Conservation (phyloP, 2,888 invertebrate species). For the Erynnis tages region DNA sequence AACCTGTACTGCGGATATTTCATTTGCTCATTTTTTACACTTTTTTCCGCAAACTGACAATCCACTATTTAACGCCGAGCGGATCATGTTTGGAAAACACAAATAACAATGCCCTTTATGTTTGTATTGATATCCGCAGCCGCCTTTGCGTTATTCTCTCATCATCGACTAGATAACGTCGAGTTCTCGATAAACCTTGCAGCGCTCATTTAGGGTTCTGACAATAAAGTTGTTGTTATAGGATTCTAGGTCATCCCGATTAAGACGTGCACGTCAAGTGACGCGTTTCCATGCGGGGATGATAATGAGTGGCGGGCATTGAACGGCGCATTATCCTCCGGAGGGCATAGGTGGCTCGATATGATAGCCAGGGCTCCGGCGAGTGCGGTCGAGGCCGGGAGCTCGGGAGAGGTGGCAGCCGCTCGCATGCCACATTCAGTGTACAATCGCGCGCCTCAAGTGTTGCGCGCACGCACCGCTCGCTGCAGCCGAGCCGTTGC, state of each 20-base stretch:
- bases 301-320: constrained; percentile 62
- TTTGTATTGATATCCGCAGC: constrained; percentile 5
- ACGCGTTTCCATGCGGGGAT: constrained; percentile 43
- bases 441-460: constrained; percentile 70
- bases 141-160: constrained; percentile 9
- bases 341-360: constrained; percentile 70
- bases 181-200: constrained; percentile 7
- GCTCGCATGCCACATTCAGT: constrained; percentile 64
- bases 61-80: constrained; percentile 37
- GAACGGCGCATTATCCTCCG: constrained; percentile 66
- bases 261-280: constrained; percentile 36
- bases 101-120: constrained; percentile 25
- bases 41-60: constrained; percentile 66
- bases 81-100: constrained; percentile 33
- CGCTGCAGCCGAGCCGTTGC: constrained; percentile 43
- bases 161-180: constrained; percentile 11
- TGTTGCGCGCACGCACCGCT: constrained; percentile 69
- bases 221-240: constrained; percentile 32
- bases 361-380: constrained; percentile 63
- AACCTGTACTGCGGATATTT: constrained; percentile 64
- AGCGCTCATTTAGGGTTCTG: constrained; percentile 21
- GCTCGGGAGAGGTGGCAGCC: constrained; percentile 60
- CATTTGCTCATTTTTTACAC: constrained; percentile 59
- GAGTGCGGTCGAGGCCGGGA: constrained; percentile 71
- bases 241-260: constrained; percentile 38